Evolutionary conservation across 2,888 invertebrate species (phyloP).

Genomic region (Caradrina clavipalpis): DNA sequence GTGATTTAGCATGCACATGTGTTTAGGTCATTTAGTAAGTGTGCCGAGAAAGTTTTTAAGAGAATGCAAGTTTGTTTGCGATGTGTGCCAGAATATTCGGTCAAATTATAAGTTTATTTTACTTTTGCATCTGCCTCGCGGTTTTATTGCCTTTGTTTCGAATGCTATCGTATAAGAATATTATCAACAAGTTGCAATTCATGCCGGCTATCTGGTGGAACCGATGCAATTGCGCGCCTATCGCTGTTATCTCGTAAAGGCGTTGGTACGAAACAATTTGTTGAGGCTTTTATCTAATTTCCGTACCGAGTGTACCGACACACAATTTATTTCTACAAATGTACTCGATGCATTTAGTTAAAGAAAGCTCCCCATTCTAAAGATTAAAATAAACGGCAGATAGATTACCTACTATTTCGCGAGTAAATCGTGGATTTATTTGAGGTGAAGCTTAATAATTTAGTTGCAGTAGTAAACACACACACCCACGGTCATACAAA

Average conservation of each 20-base stretch:
- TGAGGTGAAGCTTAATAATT: constrained; percentile 1
- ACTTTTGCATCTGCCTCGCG: constrained; percentile 14
- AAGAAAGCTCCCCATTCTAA: constrained; percentile 19
- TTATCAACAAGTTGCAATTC: constrained; percentile 41
- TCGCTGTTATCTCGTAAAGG: constrained; percentile 28
- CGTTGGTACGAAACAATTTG: constrained; percentile 15
- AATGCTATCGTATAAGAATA: constrained; percentile 9
- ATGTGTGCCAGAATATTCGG: constrained; percentile 43
- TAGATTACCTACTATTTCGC: constrained; percentile 3
- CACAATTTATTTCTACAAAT: constrained; percentile 10
- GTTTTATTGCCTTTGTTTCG: constrained; percentile 29
- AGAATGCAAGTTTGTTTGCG: constrained; percentile 58
- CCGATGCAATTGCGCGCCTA: constrained; percentile 35
- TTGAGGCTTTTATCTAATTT: constrained; percentile 20
- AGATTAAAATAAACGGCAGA: neutral
- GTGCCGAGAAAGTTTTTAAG: constrained; percentile 61
- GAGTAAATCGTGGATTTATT: neutral
- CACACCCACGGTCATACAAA: neutral
- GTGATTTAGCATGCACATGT: constrained; percentile 59
- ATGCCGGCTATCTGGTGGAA: constrained; percentile 24
- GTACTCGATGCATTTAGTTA: neutral
- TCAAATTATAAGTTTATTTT: constrained; percentile 23
- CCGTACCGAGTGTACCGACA: constrained; percentile 2
- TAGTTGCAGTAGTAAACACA: constrained; percentile 9
- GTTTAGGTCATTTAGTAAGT: constrained; percentile 53